Base-by-base conservation (phyloP, 2,888 invertebrate species). In the Apocheima hispidaria region DNA sequence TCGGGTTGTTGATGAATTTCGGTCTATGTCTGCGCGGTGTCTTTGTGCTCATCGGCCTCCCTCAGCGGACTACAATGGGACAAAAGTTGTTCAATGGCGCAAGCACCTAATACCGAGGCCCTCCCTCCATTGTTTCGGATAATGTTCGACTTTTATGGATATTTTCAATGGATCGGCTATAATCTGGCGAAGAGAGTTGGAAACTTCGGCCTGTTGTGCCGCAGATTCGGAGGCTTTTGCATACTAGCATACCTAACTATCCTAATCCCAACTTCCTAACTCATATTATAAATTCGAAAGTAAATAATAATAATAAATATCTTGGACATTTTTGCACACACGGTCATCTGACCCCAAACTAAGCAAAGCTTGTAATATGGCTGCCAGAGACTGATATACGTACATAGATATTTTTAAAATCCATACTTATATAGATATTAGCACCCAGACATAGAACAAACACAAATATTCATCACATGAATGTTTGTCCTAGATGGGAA, bases 91-190 rank as follows among this genome's bases (percentile, higher is more conserved):
- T 92, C 88, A 92, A 92, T 91, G 76, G 83, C 90, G 84, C 90
- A 88, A 85, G 90, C 91, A 91, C 91, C 92, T 92, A 92, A 92
- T 91, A 88, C 92, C 88, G 86, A 83, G 79, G 85, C 90, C 90
- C 88, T 83, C 90, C 85, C 87, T 79, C 90, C 87, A 85, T 92
- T 92, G 92, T 92, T 92, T 92, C 86, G 91, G 87, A 82, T 91
- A 90, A 91, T 92, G 91, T 92, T 92, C 91, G 88, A 92, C 90
- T 92, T 92, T 92, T 92, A 92, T 92, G 90, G 92, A 92, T 92
- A 91, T 91, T 92, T 92, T 90, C 91, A 91, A 92, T 91, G 88
- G 90, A 89, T 90, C 86, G 88, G 73, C 86, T 86, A 86, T 91
- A 91, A 91, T 92, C 90, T 87, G 82, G 80, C 79, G 86, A 87